Conservation (phyloP, 2,888 invertebrate species). For the Hesperia comma region DNA sequence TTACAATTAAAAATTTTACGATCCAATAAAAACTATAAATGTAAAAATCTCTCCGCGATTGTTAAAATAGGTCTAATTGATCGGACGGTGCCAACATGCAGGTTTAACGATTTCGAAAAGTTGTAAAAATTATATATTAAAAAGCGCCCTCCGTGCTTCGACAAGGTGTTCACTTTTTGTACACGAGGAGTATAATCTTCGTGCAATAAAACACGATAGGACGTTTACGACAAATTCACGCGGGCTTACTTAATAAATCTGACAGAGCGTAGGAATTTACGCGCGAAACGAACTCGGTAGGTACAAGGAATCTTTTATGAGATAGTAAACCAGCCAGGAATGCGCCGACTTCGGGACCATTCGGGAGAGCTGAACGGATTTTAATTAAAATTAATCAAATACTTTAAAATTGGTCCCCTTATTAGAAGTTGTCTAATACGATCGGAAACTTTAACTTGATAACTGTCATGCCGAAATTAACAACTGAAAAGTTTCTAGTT, state of each 20-base stretch:
- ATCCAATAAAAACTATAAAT: conserved; percentile 61
- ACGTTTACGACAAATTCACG: conserved; percentile 81
- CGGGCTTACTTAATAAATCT: conserved; percentile 79
- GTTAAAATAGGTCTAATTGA: conserved; percentile 69
- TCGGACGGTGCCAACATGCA: conserved; percentile 55
- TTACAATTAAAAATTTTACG: conserved; percentile 66
- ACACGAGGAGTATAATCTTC: conserved; percentile 65
- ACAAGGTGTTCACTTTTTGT: conserved; percentile 62
- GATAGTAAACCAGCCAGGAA: conserved; percentile 67
- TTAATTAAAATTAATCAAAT: conserved; percentile 69
- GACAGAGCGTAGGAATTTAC: conserved; percentile 77
- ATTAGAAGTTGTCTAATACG: conserved; percentile 19
- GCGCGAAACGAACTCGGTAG: conserved; percentile 62
- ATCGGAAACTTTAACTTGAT: not conserved
- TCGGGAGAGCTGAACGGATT: conserved; percentile 61
- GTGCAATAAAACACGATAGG: conserved; percentile 74
- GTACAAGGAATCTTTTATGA: conserved; percentile 58
- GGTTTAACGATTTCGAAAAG: conserved; percentile 65
- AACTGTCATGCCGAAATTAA: too few relatives aligned
- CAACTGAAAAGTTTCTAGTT: too few relatives aligned
- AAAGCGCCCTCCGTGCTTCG: conserved; percentile 49
- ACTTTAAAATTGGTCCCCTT: conserved; percentile 19
- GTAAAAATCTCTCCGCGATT: conserved; percentile 59
- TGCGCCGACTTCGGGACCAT: conserved; percentile 59
- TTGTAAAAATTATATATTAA: conserved; percentile 45